These are phyloP conservation scores for Halichoeres trimaculatus DNA, from an alignment of 2,113 vertebrate species.

Conservation along the genomic window DNA sequence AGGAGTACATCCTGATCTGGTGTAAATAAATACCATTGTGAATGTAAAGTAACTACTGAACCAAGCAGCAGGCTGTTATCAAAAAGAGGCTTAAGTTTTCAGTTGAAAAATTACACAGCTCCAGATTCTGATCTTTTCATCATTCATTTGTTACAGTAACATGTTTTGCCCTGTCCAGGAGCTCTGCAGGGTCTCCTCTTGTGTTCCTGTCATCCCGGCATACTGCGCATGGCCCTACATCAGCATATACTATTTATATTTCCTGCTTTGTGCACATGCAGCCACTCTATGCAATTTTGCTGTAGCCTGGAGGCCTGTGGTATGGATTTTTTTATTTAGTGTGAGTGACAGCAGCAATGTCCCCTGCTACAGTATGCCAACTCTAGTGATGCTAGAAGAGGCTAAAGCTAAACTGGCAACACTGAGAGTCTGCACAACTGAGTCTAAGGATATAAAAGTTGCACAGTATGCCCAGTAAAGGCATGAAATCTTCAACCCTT, in stretches of 20 bases:
- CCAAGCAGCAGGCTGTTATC: neutral
- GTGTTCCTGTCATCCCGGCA: conserved; percentile 48
- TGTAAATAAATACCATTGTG: conserved; percentile 7
- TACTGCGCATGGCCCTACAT: conserved; percentile 66
- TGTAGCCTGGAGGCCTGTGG: conserved; percentile 45
- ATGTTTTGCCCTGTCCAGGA: conserved; percentile 61
- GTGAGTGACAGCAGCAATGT: conserved; percentile 57
- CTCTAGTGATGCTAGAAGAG: conserved; percentile 17
- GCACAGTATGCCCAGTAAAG: neutral
- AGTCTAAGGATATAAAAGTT: neutral
- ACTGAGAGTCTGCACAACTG: neutral
- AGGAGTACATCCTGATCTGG: conserved; percentile 1
- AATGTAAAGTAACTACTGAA: neutral
- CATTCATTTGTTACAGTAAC: conserved; percentile 44
- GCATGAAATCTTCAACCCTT: neutral
- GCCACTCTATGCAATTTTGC: conserved; percentile 55
- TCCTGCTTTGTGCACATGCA: conserved; percentile 69
- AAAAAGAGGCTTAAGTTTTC: neutral
- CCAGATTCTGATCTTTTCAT: conserved; percentile 9
- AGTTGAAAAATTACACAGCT: neutral
- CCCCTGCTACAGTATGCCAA: conserved; percentile 20
- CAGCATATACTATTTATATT: conserved; percentile 80
- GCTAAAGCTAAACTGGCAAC: conserved; percentile 6
- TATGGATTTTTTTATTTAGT: conserved; percentile 32
- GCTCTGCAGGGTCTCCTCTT: conserved; percentile 46